Evolutionary conservation across 2,888 invertebrate genomes (phyloP), one percentile per base, ranked within the genome.

Genomic region (Stenodema calcarata): DNA sequence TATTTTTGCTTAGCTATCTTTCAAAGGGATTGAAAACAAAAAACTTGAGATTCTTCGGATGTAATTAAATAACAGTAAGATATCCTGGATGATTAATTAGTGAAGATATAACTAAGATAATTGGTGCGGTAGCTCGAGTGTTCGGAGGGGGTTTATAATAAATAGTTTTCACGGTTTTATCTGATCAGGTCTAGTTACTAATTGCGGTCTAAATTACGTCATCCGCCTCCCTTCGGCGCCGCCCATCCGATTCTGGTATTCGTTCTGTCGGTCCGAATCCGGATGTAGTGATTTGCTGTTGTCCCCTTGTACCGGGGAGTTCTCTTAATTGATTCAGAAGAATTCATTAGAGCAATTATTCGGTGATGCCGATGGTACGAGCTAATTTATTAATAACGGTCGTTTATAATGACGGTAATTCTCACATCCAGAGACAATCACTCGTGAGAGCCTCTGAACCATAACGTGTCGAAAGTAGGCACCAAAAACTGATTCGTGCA

Each of bases 61-160:
- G 82, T 69, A 82, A 82, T 82, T 82, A 82, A 82, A 82, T 82
- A 82, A 82, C 82, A 69, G 69, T 82, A 82, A 62, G 82, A 69
- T 41, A 69, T 28, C 82, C 69, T 12, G 30, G 82, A 35, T 82
- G 82, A 82, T 82, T 69, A 82, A 82, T 82, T 82, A 82, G 82
- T 82, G 82, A 82, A 82, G 82, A 82, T 82, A 82, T 82, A 62
- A 54, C 47, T 62, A 9, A 47, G 62, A 47, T 82, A 82, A 82
- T 82, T 82, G 82, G 82, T 82, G 62, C 82, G 82, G 82, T 82
- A 82, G 70, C 82, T 23, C 42, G 28, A 69, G 41, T 70, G 18
- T 35, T 23, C 18, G 62, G 18, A 18, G 3, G 3, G 62, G 62
- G 62, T 23, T 23, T 62, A 35, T 82, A 82, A 82, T 82, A 82